Conservation (phyloP, 1,140 invertebrate species). For the Eufriesea mexicana region DNA sequence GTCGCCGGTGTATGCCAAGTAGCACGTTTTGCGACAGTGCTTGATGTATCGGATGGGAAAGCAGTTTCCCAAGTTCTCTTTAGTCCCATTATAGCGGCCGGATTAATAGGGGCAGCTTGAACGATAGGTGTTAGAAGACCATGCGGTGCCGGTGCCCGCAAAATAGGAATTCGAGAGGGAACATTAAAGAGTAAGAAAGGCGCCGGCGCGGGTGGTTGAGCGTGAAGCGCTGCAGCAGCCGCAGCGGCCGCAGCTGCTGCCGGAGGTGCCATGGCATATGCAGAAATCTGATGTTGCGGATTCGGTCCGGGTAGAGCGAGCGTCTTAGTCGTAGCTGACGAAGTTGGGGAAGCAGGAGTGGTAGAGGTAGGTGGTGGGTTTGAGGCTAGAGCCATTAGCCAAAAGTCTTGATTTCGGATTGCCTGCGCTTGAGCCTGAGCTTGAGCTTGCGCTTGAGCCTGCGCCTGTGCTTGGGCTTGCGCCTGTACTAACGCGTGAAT, state of each 20-base stretch:
- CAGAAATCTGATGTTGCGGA: conserved; percentile 68
- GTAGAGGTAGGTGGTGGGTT: conserved; percentile 81
- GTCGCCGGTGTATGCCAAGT: conserved; percentile 77
- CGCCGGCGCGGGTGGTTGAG: conserved; percentile 67
- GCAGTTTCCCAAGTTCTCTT: conserved; percentile 82
- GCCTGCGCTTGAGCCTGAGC: conserved; percentile 68
- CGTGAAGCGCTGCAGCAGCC: conserved; percentile 76
- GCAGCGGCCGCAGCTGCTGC: conserved; percentile 77
- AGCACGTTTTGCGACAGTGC: conserved; percentile 73
- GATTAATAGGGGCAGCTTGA: conserved; percentile 74
- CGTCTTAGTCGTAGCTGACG: conserved; percentile 72
- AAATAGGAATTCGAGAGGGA: conserved; percentile 79
- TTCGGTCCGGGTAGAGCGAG: conserved; percentile 57
- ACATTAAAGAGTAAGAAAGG: conserved; percentile 79
- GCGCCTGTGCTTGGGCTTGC: conserved; percentile 76
- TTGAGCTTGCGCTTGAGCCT: conserved; percentile 75
- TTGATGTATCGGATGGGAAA: conserved; percentile 74
- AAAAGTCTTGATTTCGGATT: conserved; percentile 78
- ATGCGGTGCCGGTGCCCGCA: conserved; percentile 79
- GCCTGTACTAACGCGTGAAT: conserved; percentile 80
- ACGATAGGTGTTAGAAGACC: conserved; percentile 79
- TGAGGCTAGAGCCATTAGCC: conserved; percentile 80
- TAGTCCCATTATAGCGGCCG: conserved; percentile 81
- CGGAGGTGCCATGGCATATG: conserved; percentile 82
- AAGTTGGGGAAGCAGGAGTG: conserved; percentile 72